Conservation (phyloP, 2,797 vertebrate species). For the Erpetoichthys calabaricus region DNA sequence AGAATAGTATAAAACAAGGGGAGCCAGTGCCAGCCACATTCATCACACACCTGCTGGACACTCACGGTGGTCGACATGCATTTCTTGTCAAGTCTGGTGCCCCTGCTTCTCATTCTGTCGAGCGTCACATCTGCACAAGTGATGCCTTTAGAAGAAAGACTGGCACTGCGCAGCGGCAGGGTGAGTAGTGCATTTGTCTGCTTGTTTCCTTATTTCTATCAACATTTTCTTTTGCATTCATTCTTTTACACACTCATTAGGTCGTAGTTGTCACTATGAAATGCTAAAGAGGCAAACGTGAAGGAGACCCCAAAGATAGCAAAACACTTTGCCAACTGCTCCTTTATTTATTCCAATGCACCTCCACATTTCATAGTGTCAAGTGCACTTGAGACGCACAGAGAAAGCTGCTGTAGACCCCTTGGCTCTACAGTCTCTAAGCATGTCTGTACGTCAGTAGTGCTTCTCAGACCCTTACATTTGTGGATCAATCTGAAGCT, state of each 20-base stretch:
- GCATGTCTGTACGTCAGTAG: no score
- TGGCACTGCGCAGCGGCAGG: slow-evolving; percentile 13
- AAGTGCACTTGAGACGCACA: not conserved
- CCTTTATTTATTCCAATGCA: no score
- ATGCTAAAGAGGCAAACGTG: no score
- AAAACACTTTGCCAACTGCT: no score
- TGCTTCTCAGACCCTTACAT: not conserved
- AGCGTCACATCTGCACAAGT: slow-evolving; percentile 1
- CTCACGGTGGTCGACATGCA: slow-evolving; percentile 13
- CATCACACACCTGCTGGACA: not conserved
- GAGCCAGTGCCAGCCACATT: slow-evolving; percentile 9
- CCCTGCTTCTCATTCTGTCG: slow-evolving; percentile 22
- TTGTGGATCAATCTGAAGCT: not conserved
- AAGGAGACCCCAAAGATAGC: no score
- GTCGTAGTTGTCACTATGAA: no score
- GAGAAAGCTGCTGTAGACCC: not conserved
- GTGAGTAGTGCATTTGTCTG: slow-evolving; percentile 21
- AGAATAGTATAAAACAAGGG: slow-evolving; percentile 15
- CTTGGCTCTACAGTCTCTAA: not conserved
- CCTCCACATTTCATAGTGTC: not conserved
- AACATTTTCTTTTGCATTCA: no score
- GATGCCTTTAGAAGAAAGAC: slow-evolving; percentile 17
- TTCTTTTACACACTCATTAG: no score
- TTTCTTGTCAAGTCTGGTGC: slow-evolving; percentile 13
- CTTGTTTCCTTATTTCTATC: no score